phyloP scores from a whole-genome alignment of 2,113 vertebrate species.

The Fregetta grallaria region DNA sequence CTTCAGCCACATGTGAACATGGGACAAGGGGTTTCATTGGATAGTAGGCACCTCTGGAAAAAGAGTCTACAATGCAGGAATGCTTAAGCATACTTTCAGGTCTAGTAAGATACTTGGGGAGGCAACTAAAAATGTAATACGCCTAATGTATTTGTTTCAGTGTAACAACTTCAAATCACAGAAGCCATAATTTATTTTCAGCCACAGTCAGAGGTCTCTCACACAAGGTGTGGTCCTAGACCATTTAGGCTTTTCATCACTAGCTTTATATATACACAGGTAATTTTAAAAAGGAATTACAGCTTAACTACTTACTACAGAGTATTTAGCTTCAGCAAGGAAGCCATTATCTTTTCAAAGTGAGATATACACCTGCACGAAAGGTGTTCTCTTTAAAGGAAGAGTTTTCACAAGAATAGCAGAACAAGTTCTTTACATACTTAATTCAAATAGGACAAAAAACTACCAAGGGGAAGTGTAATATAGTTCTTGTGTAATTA shows the following conservation, averaged over 20 bases:
- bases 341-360: constrained; percentile 71
- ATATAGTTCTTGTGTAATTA: constrained; percentile 33
- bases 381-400: constrained; percentile 68
- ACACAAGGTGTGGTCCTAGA: constrained; percentile 76
- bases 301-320: constrained; percentile 67
- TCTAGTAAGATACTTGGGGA: constrained; percentile 15
- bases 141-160: not conserved
- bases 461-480: constrained; percentile 29
- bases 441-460: constrained; percentile 57
- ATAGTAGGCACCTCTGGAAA: constrained; percentile 40
- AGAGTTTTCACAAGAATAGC: constrained; percentile 58
- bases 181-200: constrained; percentile 65
- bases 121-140: constrained; percentile 21
- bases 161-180: constrained; percentile 62
- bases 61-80: constrained; percentile 45
- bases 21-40: not conserved
- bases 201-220: constrained; percentile 68
- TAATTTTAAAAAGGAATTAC: constrained; percentile 58
- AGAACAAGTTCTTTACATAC: constrained; percentile 71
- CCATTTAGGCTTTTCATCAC: constrained; percentile 54
- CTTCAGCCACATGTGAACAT: constrained; percentile 38
- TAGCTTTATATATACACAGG: constrained; percentile 57
- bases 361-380: constrained; percentile 62
- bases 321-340: constrained; percentile 73
- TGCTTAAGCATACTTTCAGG: constrained; percentile 52